These are phyloP conservation scores for Meles meles DNA, from an alignment of 2,113 vertebrate species.

Conservation along the genomic window DNA sequence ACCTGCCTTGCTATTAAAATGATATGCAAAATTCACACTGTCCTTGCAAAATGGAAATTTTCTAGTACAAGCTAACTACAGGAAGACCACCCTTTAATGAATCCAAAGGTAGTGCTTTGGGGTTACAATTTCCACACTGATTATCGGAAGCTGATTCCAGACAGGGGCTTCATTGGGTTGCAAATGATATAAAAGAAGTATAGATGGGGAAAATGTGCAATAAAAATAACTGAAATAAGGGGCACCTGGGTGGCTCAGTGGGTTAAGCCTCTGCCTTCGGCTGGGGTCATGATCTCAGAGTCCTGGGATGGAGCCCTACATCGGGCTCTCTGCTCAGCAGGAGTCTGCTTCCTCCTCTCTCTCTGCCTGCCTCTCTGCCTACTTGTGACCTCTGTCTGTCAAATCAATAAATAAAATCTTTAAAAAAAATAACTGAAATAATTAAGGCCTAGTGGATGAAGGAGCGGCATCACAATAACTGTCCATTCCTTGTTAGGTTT, in stretches of 20 bases:
- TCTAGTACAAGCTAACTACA: neutral
- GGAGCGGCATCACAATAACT: neutral
- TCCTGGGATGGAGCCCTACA: no score
- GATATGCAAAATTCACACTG: conserved; percentile 60
- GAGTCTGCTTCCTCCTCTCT: no score
- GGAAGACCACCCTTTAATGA: conserved; percentile 20
- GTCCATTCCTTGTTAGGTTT: neutral
- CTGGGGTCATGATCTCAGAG: no score
- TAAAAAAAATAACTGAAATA: neutral
- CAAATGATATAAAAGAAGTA: neutral
- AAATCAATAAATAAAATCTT: no score
- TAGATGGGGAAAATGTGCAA: neutral
- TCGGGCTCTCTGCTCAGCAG: no score
- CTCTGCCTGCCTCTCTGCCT: no score
- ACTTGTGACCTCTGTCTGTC: no score
- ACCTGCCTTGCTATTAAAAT: conserved; percentile 64
- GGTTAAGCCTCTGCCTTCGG: no score
- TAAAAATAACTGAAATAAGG: neutral
- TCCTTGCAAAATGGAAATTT: conserved; percentile 68
- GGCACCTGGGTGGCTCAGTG: no score
- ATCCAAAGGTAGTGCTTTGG: conserved; percentile 17
- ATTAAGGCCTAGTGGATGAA: neutral
- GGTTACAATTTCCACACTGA: conserved; percentile 25
- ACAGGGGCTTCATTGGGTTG: neutral
- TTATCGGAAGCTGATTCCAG: neutral